These are phyloP conservation scores for Leucoraja ocellata DNA, from an alignment of 2,797 vertebrate species.

Conservation along the genomic window DNA sequence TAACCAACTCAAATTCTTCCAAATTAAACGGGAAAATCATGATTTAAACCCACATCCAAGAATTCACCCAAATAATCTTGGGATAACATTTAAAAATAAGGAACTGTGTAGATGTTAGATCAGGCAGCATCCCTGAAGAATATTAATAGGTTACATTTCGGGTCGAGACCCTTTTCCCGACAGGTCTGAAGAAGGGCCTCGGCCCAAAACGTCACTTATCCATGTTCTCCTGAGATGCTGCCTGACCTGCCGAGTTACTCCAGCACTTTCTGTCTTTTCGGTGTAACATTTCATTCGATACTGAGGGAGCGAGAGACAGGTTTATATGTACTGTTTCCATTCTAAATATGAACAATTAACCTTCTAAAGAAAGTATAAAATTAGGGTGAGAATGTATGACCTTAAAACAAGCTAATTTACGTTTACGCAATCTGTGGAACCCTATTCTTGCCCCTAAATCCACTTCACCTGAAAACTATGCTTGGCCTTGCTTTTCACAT, in stretches of 20 bases:
- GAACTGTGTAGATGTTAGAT: no score
- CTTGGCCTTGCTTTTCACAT: neutral
- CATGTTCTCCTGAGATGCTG: no score
- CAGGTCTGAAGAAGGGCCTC: no score
- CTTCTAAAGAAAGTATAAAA: neutral
- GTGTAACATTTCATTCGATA: neutral
- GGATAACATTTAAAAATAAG: no score
- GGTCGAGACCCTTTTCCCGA: no score
- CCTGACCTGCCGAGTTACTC: no score
- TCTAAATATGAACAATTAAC: neutral
- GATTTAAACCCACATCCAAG: neutral
- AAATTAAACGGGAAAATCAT: neutral
- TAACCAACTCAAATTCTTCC: neutral
- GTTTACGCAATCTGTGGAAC: neutral
- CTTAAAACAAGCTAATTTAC: neutral
- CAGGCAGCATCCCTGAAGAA: no score
- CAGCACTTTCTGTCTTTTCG: neutral
- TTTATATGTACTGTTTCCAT: neutral
- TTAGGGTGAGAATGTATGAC: neutral
- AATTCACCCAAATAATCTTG: neutral
- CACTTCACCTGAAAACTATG: neutral
- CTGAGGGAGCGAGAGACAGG: neutral
- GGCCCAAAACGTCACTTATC: no score
- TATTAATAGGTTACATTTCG: no score
- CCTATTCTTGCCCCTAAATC: neutral